phyloP scores from a whole-genome alignment of 2,888 invertebrate genomes.

The Molorchus minor region DNA sequence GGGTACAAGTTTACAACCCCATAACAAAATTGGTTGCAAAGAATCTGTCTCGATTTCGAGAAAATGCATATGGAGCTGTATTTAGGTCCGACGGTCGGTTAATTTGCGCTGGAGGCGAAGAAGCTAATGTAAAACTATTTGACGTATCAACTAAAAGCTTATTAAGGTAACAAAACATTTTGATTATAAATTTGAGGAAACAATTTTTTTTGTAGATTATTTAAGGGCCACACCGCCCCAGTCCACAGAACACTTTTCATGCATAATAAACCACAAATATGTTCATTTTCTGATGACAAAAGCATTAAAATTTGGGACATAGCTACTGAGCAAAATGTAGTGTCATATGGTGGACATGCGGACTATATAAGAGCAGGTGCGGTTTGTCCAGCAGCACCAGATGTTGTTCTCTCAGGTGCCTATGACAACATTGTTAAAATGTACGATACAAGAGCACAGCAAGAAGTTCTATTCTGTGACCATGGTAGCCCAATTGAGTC shows the following conservation, averaged over 20 bases:
- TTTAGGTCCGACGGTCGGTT: slow-evolving; percentile 84
- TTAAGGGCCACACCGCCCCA: slow-evolving; percentile 83
- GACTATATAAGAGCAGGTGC: slow-evolving; percentile 90
- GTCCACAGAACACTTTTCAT: slow-evolving; percentile 87
- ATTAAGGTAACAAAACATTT: slow-evolving; percentile 61
- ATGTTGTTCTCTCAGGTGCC: slow-evolving; percentile 83
- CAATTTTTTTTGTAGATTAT: slow-evolving; percentile 66
- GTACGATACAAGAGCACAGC: slow-evolving; percentile 82
- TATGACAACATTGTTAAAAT: slow-evolving; percentile 90
- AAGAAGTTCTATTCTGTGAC: slow-evolving; percentile 77
- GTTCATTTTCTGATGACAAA: slow-evolving; percentile 93
- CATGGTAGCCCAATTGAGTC: slow-evolving; percentile 93
- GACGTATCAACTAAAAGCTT: slow-evolving; percentile 85
- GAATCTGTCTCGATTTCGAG: slow-evolving; percentile 83
- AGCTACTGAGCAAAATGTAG: slow-evolving; percentile 78
- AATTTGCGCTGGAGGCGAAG: slow-evolving; percentile 91
- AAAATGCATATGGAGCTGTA: slow-evolving; percentile 85
- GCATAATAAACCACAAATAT: slow-evolving; percentile 78
- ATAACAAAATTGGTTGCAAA: slow-evolving; percentile 84
- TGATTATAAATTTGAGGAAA: background rate
- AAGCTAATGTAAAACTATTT: slow-evolving; percentile 86
- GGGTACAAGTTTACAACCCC: slow-evolving; percentile 87
- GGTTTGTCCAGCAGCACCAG: slow-evolving; percentile 77
- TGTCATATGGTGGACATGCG: slow-evolving; percentile 72
- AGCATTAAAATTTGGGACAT: slow-evolving; percentile 91